Evolutionary conservation across 2,888 invertebrate genomes (phyloP), one percentile per base, ranked within the genome.

Genomic region (Zygothrica quintamaculata): DNA sequence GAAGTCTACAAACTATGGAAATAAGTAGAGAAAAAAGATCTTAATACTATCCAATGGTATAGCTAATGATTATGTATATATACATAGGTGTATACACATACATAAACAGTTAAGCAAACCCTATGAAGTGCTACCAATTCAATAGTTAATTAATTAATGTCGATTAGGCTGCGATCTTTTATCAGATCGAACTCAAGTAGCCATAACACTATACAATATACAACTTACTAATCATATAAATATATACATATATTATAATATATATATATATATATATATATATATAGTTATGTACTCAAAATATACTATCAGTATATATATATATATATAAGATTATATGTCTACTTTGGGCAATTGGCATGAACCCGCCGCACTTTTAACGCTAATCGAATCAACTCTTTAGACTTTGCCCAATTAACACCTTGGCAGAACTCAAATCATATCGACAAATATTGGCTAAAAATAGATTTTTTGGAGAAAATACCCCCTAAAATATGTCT

Each of bases 231-330:
- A n/a, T n/a, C n/a, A n/a, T n/a, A n/a, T n/a, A n/a, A n/a, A n/a
- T n/a, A n/a, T n/a, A n/a, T n/a, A 46, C 37, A 72, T 69, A 52
- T 67, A 52, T 60, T 56, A 22, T 43, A 29, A n/a, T n/a, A n/a
- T n/a, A n/a, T n/a, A n/a, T n/a, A n/a, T n/a, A n/a, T n/a, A 22
- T 22, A 22, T 22, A 22, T 22, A 22, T 22, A 22, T 22, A 3
- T 22, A 22, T 22, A 22, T 22, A 22, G 18, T 2, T 22, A 22
- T 5, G n/a, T 22, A 22, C 18, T 22, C 18, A 5, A 22, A 1
- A 5, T 8, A 1, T 9, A 29, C 31, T 29, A 46, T 57, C 55
- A 60, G 47, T 31, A 55, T 56, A 48, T 55, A 56, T 55, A n/a
- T n/a, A n/a, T n/a, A n/a, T n/a, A n/a, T n/a, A n/a, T 52, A 34